Evolutionary conservation across 2,888 invertebrate genomes (phyloP).

Genomic region (Drosophila diplacantha): DNA sequence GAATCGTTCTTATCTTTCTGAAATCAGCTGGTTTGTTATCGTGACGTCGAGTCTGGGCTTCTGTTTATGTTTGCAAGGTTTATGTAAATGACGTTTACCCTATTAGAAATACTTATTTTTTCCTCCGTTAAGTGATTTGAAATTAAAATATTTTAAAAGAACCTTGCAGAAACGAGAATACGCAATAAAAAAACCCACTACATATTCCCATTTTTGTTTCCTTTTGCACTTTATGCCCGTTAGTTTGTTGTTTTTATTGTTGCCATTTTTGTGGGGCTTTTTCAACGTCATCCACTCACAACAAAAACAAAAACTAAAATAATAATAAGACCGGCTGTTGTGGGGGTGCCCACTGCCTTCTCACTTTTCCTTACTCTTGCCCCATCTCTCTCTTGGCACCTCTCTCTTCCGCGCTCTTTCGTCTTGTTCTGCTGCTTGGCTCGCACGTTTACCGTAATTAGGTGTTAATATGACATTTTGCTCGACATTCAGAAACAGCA

Average conservation of each 20-base stretch:
- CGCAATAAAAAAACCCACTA: background rate
- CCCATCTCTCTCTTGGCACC: background rate
- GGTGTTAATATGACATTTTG: conserved; percentile 67
- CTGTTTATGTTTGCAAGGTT: too few species aligned
- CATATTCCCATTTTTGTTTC: too few species aligned
- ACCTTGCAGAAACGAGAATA: background rate
- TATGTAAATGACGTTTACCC: too few species aligned
- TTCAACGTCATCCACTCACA: conserved; percentile 13
- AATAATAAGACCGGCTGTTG: conserved; percentile 6
- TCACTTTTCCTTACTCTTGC: background rate
- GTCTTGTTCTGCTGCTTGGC: conserved; percentile 13
- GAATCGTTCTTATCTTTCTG: background rate
- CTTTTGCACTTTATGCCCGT: conserved; percentile 10
- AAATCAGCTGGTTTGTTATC: too few species aligned
- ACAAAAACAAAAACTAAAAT: background rate
- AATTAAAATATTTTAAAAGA: conserved; percentile 2
- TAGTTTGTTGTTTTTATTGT: conserved; percentile 20
- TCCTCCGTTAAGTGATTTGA: background rate
- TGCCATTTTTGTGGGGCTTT: conserved; percentile 20
- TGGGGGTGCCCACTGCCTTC: conserved; percentile 14
- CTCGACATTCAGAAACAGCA: conserved; percentile 43
- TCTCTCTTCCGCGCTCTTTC: conserved; percentile 7
- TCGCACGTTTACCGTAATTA: conserved; percentile 53
- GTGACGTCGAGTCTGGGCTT: too few species aligned
- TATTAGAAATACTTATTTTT: background rate